Evolutionary conservation across 2,113 vertebrate genomes (phyloP).

Genomic region (Cephalophus harveyi): DNA sequence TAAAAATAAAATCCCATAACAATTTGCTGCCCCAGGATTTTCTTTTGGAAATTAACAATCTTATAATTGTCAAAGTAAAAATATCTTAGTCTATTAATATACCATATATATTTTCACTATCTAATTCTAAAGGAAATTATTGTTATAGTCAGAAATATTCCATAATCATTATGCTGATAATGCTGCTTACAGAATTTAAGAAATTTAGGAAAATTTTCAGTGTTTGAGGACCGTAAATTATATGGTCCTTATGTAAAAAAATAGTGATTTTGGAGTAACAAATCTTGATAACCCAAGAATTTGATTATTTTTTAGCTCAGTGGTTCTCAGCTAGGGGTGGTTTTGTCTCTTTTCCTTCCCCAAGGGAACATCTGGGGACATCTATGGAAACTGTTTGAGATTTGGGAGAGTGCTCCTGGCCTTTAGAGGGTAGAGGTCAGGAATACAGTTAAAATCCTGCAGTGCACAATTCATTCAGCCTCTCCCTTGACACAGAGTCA

Average conservation of each 20-base stretch:
- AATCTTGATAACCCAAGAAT: neutral
- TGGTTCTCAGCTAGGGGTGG: neutral
- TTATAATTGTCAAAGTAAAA: neutral
- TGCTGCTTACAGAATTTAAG: neutral
- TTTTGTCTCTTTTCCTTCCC: neutral
- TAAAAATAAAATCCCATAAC: neutral
- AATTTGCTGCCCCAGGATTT: neutral
- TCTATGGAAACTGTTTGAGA: neutral
- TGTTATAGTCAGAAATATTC: neutral
- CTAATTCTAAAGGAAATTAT: neutral
- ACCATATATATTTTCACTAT: neutral
- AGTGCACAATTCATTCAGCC: neutral
- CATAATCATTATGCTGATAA: neutral
- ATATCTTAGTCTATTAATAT: neutral
- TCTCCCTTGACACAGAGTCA: fast-evolving
- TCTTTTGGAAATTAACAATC: neutral
- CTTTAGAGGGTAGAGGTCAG: neutral
- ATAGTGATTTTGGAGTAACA: neutral
- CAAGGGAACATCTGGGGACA: neutral
- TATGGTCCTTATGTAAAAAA: neutral
- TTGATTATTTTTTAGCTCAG: neutral
- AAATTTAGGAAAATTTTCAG: neutral
- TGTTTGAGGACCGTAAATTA: neutral
- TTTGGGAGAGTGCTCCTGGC: neutral
- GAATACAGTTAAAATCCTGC: neutral